Base-by-base conservation (phyloP, 2,888 invertebrate species). In the Cantharis rufa region DNA sequence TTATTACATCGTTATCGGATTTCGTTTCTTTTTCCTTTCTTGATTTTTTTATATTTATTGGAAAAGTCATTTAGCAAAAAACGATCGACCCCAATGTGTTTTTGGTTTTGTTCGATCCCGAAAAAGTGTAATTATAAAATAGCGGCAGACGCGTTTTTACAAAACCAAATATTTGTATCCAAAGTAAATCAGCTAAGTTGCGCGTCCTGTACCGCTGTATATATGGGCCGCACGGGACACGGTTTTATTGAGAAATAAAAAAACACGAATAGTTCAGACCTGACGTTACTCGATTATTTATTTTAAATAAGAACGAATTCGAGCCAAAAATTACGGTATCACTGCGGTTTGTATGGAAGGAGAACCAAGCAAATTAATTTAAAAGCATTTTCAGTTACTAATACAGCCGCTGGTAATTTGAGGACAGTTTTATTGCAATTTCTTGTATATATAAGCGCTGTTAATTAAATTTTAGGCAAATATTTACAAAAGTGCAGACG, bases 401-500 rank as follows among this genome's bases (percentile, higher is more conserved):
- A 48, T 48, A 48, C 48, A 48, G 13, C 48, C 48, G 48, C 48
- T 48, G n/a, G 48, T 48, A 48, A 48, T 48, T 48, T 48, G 48
- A 48, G 48, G 48, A 48, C 48, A 48, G 48, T 48, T 48, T 48
- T 48, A 48, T 48, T 48, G 48, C 48, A 48, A 24, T 66, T 66
- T 66, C 64, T 66, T 21, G 64, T 21, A 24, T 24, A 66, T 66
- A 66, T 18, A 66, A 66, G 24, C 18, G 24, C 21, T 66, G 18
- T 18, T 66, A 66, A 66, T 66, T 66, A 66, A 66, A 24, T 66
- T 66, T 66, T 66, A 66, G 21, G 64, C 64, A 66, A 66, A 66
- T 66, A 66, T 66, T 66, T 66, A 66, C 64, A 66, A 66, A 66
- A 66, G 64, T 66, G 64, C 64, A 66, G 64, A 66, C 24, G 18